These are phyloP conservation scores for Caenorhabditis auriculariae DNA, from an alignment of 2,888 invertebrate genomes.

Conservation along the genomic window DNA sequence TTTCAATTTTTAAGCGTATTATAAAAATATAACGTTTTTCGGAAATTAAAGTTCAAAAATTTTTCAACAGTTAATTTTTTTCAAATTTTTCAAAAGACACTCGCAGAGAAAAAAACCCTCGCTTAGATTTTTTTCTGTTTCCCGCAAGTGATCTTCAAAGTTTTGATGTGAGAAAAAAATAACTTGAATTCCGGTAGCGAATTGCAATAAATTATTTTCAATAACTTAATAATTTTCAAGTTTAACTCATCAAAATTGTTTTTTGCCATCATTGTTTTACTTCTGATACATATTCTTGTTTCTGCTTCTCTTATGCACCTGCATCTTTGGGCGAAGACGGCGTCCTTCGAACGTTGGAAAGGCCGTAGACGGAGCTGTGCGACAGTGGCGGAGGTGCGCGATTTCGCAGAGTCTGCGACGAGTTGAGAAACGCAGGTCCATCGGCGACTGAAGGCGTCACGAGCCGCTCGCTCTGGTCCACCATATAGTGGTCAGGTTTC, in stretches of 20 bases:
- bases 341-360: slow-evolving; percentile 19
- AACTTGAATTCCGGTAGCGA: too few relatives aligned
- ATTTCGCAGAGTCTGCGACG: slow-evolving; percentile 11
- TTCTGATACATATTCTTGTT: not conserved
- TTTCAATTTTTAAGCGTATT: not conserved
- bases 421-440: slow-evolving; percentile 3
- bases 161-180: too few relatives aligned
- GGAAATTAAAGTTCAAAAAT: not conserved
- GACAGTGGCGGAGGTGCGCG: slow-evolving; percentile 20
- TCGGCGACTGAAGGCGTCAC: slow-evolving; percentile 12
- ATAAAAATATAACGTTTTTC: not conserved
- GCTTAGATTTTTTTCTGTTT: too few relatives aligned
- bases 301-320: too few relatives aligned
- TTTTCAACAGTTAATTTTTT: not conserved
- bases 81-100: too few relatives aligned
- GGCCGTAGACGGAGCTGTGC: slow-evolving; percentile 2
- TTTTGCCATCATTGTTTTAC: not conserved
- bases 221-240: too few relatives aligned
- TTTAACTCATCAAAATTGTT: too few relatives aligned
- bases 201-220: too few relatives aligned
- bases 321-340: slow-evolving; percentile 4
- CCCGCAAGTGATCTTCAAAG: too few relatives aligned
- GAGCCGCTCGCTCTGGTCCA: slow-evolving; percentile 15
- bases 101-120: too few relatives aligned
- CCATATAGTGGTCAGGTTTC: slow-evolving; percentile 53